These are phyloP conservation scores for Telmatherina bonti DNA, from an alignment of 2,797 vertebrate species.

Conservation along the genomic window DNA sequence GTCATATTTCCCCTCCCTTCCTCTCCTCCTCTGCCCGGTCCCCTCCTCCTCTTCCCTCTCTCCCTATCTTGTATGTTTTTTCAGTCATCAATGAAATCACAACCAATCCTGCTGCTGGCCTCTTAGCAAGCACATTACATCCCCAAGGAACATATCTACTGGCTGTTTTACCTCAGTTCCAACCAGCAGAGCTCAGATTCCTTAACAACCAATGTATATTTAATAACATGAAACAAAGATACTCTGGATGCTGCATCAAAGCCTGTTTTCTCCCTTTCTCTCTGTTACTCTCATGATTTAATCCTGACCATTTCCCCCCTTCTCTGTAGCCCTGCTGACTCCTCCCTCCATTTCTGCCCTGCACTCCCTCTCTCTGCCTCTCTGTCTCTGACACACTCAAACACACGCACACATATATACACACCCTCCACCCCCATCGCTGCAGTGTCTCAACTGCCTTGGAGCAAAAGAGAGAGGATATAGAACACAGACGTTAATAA, in stretches of 20 bases:
- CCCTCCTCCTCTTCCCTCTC: slow-evolving; percentile 57
- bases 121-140: slow-evolving; percentile 42
- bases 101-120: slow-evolving; percentile 68
- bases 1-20: slow-evolving; percentile 76
- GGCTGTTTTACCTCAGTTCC: slow-evolving; percentile 25
- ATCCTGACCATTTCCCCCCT: slow-evolving; percentile 75
- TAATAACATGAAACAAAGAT: slow-evolving; percentile 59
- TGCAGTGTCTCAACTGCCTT: slow-evolving; percentile 88
- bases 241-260: slow-evolving; percentile 52
- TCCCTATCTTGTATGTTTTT: slow-evolving; percentile 73
- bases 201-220: slow-evolving; percentile 47
- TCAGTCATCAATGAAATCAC: slow-evolving; percentile 84
- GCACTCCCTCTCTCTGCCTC: slow-evolving; percentile 75
- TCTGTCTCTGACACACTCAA: slow-evolving; percentile 77
- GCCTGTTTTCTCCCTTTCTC: slow-evolving; percentile 48
- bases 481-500: slow-evolving; percentile 81
- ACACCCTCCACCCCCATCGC: slow-evolving; percentile 87
- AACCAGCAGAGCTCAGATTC: slow-evolving; percentile 19
- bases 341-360: slow-evolving; percentile 78
- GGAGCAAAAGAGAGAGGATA: slow-evolving; percentile 86
- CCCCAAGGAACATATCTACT: slow-evolving; percentile 37
- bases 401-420: slow-evolving; percentile 80
- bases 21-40: slow-evolving; percentile 37
- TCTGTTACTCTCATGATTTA: slow-evolving; percentile 74
- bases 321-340: slow-evolving; percentile 72